phyloP scores from a whole-genome alignment of 2,797 vertebrate genomes.

The Erpetoichthys calabaricus region DNA sequence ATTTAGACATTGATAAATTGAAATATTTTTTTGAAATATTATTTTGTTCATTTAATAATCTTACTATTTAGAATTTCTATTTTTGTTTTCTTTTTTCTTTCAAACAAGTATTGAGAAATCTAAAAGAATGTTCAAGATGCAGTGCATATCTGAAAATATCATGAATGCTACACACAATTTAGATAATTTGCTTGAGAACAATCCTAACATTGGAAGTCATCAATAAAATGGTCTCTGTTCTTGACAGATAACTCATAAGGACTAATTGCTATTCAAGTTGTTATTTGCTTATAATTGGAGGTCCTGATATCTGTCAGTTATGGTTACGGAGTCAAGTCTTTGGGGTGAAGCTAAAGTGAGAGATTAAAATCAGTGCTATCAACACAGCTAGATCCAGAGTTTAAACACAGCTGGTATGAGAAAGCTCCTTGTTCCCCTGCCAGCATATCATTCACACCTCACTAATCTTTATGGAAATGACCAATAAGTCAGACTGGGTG shows the following conservation, averaged over 20 bases:
- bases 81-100: not conserved
- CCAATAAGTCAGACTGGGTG: slow-evolving; percentile 24
- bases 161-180: not conserved
- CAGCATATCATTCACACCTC: slow-evolving; percentile 35
- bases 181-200: not conserved
- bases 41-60: no score
- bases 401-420: slow-evolving; percentile 17
- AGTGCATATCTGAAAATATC: not conserved
- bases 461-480: slow-evolving; percentile 35
- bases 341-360: slow-evolving; percentile 27
- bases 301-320: slow-evolving; percentile 24
- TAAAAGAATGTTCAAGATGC: not conserved
- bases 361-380: slow-evolving; percentile 37
- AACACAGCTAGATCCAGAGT: slow-evolving; percentile 16
- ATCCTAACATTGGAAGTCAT: not conserved
- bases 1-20: no score
- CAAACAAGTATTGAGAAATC: not conserved
- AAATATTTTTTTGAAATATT: no score
- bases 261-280: slow-evolving; percentile 32
- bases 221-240: not conserved
- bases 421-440: slow-evolving; percentile 19
- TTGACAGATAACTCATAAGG: slow-evolving; percentile 3
- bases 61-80: not conserved
- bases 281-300: slow-evolving; percentile 26
- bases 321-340: slow-evolving; percentile 18